Evolutionary conservation across 2,113 vertebrate genomes (phyloP).

Genomic region (Cyphomyrus discorhynchus): DNA sequence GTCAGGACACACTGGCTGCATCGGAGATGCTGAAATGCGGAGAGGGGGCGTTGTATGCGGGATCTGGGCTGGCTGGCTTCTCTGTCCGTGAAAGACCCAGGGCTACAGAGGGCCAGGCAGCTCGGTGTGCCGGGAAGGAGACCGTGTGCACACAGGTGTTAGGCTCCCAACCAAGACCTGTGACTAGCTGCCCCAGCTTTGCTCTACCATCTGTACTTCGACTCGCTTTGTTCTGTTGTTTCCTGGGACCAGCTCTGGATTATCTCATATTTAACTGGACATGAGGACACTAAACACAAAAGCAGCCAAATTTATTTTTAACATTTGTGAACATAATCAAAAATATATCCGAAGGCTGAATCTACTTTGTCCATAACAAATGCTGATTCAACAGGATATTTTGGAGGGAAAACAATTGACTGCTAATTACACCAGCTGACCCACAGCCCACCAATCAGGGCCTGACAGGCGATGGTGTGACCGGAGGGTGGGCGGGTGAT

Average conservation of each 20-base stretch:
- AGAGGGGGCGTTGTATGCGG: too few species aligned
- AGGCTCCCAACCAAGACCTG: neutral
- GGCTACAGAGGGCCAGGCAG: neutral
- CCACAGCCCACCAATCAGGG: neutral
- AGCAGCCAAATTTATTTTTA: neutral
- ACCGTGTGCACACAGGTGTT: neutral
- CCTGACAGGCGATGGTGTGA: neutral
- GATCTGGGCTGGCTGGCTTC: neutral
- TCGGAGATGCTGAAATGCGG: too few species aligned
- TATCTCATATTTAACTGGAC: neutral
- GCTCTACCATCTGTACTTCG: neutral
- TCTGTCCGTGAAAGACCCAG: neutral
- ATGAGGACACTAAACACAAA: neutral
- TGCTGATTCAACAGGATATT: neutral
- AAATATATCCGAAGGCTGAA: neutral
- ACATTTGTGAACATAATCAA: constrained; percentile 1
- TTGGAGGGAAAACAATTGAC: neutral
- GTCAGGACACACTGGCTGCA: neutral
- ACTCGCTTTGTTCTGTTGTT: neutral
- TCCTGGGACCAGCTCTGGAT: neutral
- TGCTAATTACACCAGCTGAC: neutral
- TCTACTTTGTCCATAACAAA: neutral
- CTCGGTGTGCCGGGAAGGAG: neutral
- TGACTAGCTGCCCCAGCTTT: neutral
- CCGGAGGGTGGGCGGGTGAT: neutral